Evolutionary conservation across 2,888 invertebrate species (phyloP).

Genomic region (Apamea crenata): DNA sequence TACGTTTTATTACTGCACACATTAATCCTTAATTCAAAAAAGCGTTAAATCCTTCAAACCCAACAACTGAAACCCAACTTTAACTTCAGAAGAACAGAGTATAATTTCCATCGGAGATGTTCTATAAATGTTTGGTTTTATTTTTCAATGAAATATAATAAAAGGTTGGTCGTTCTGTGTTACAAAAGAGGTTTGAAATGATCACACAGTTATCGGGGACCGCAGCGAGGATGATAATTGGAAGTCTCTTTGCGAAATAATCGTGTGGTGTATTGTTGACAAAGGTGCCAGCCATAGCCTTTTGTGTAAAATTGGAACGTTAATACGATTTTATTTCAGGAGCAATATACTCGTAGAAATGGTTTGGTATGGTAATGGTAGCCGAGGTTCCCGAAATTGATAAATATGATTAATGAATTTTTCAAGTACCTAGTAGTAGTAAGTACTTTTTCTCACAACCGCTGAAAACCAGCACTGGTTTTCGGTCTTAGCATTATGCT

Average conservation of each 20-base stretch:
- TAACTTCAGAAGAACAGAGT: background rate
- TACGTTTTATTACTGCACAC: constrained; percentile 72
- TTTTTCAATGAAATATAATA: constrained; percentile 54
- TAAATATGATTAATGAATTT: background rate
- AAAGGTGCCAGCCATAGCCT: constrained; percentile 10
- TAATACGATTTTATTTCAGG: constrained; percentile 25
- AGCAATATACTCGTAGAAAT: background rate
- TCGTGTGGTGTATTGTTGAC: constrained; percentile 42
- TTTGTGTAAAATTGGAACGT: constrained; percentile 33
- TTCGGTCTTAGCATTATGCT: background rate
- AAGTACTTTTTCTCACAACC: background rate
- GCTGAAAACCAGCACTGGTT: background rate
- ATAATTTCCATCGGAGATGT: background rate
- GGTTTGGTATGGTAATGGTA: too few species aligned
- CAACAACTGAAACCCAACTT: constrained; percentile 16
- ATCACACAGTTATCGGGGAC: constrained; percentile 41
- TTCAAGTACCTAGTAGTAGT: background rate
- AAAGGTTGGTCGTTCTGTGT: constrained; percentile 25
- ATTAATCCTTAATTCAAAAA: constrained; percentile 71
- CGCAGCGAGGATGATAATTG: constrained; percentile 53
- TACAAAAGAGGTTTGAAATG: constrained; percentile 43
- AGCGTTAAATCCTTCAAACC: constrained; percentile 63
- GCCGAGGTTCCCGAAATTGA: background rate
- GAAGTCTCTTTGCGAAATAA: constrained; percentile 51
- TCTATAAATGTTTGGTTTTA: constrained; percentile 20